Evolutionary conservation across 2,113 vertebrate species (phyloP), one percentile per base, ranked within the genome.

Genomic region (Charina bottae): DNA sequence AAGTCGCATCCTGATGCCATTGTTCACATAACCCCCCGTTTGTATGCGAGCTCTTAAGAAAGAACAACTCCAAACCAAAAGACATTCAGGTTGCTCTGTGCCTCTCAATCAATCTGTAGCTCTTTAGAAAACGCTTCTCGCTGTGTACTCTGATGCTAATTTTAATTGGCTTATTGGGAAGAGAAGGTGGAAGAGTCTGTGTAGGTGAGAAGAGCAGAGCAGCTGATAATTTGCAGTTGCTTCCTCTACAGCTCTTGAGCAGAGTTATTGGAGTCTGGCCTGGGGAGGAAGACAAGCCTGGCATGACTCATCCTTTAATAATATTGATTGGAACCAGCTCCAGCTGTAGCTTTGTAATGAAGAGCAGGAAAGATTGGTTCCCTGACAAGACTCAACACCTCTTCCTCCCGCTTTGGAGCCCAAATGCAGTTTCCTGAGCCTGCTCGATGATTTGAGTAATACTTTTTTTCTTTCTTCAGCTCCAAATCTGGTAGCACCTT

Each of bases 241-340:
- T 58, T 17, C 1, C 89, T 64, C 21, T 0, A 0, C 84, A 24
- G 62, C 93, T 92, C 92, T 89, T 90, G 56, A 12, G 21, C 6
- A 37, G 6, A 1, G 13, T 17, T 28, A 78, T 23, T 46, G n/a
- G 62, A 72, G 49, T 19, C 49, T 28, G 3, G 21, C 24, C 21
- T 28, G 94, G 90, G 92, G 92, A 93, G 95, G 28, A 88, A 49
- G 89, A 37, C 93, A 64, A 46, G 92, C 86, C 58, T 83, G 83
- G 86, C 85, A 28, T 95, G 96, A 96, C 92, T 96, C 96, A 96
- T 59, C 91, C 37, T 89, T 83, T 93, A 90, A 83, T 85, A 92
- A 90, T 11, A 92, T 88, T 1, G 92, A 91, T 83, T 78, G 3
- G 0, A 91, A 83, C 49, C 7, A 33, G 72, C 1, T 19, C 55